A percentile compares a stretch with the other conserved stretches of the same genome.
Evolutionary conservation across 2,113 vertebrate species (phyloP).

Genomic region (Nyctibius bracteatus): DNA sequence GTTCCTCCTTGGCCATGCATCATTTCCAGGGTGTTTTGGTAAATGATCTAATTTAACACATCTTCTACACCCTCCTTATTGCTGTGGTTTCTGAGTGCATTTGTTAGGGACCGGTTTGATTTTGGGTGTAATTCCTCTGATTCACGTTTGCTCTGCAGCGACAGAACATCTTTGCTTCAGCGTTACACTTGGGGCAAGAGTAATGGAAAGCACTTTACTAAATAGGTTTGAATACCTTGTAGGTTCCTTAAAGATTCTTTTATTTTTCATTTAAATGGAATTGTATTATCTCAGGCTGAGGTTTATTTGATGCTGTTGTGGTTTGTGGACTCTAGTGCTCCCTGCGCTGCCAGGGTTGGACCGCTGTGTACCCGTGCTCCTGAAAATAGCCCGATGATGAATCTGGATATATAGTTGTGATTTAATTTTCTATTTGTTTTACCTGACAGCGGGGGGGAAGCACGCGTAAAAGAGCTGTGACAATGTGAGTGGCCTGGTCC

Average conservation of each 20-base stretch:
- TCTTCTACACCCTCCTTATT: background rate
- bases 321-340: background rate
- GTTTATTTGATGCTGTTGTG: background rate
- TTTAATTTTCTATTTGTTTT: background rate
- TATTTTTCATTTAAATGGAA: background rate
- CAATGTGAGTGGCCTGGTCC: rapidly evolving
- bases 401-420: background rate
- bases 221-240: background rate
- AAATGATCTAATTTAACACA: background rate
- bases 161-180: background rate
- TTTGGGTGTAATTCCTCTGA: background rate
- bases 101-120: background rate
- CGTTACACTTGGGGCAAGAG: background rate
- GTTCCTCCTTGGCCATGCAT: background rate
- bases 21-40: background rate
- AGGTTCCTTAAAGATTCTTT: background rate
- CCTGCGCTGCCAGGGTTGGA: background rate
- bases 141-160: background rate
- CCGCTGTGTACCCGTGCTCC: background rate
- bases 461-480: background rate
- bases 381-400: background rate
- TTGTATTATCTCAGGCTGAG: background rate
- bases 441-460: background rate
- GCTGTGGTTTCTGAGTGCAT: background rate
- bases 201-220: slow-evolving; percentile 3